Percentiles rank a stretch among this genome's conserved stretches.
These are phyloP conservation scores for Eulemur albifrons DNA, from an alignment of 2,797 vertebrate species.

Conservation along the genomic window DNA sequence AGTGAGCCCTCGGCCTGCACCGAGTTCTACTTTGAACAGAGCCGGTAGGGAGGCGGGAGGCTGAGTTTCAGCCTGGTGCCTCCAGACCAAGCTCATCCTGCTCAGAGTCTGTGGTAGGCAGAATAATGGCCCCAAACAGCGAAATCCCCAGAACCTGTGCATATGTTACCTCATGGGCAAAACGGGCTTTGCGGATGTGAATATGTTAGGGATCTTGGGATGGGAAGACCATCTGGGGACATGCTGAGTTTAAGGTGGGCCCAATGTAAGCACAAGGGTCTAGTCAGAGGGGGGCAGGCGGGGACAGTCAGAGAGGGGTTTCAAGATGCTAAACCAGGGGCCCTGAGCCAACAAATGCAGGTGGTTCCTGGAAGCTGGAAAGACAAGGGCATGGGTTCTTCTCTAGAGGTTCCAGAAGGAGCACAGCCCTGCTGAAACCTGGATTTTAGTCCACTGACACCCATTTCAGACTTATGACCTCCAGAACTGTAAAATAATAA, in stretches of 20 bases:
- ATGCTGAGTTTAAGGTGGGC: background rate
- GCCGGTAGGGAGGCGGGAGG: slow-evolving; percentile 4
- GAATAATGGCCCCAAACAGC: background rate
- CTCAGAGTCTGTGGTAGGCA: background rate
- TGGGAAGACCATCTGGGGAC: background rate
- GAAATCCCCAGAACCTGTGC: background rate
- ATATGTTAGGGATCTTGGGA: background rate
- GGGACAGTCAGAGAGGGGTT: background rate
- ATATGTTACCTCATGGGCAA: background rate
- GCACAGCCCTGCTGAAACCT: background rate
- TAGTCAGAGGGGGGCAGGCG: background rate
- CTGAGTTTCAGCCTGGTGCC: background rate
- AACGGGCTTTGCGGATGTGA: background rate
- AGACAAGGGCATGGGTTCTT: background rate
- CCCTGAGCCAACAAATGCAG: background rate
- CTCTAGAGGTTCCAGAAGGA: background rate
- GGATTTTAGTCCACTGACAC: background rate
- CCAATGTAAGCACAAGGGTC: background rate
- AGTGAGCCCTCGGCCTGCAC: background rate
- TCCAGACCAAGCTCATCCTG: background rate
- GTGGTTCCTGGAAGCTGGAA: background rate
- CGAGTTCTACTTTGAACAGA: slow-evolving; percentile 75
- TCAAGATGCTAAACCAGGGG: background rate
- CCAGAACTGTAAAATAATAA: slow-evolving; percentile 30
- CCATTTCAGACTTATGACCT: background rate